Evolutionary conservation across 2,888 invertebrate species (phyloP).

Genomic region (Villa cingulata): DNA sequence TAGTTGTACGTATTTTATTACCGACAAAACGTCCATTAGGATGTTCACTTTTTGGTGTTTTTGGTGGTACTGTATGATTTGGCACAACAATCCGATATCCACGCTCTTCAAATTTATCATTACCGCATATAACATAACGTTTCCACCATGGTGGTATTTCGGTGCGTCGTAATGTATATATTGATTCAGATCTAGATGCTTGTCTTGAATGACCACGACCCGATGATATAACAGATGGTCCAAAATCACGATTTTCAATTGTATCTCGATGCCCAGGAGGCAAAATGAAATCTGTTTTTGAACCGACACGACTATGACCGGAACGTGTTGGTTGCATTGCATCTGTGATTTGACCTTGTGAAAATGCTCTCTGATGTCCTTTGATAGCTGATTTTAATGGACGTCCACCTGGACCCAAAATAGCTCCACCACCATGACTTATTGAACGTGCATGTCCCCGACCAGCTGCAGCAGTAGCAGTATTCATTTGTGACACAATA

Average conservation of each 20-base stretch:
- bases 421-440: slow-evolving; percentile 65
- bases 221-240: slow-evolving; percentile 35
- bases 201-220: slow-evolving; percentile 66
- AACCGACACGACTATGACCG: slow-evolving; percentile 68
- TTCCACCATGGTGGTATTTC: slow-evolving; percentile 61
- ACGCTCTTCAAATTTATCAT: slow-evolving; percentile 51
- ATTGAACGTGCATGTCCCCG: slow-evolving; percentile 65
- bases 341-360: slow-evolving; percentile 74
- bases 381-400: slow-evolving; percentile 60
- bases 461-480: no score
- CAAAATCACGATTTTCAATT: slow-evolving; percentile 48
- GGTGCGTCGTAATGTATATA: slow-evolving; percentile 69
- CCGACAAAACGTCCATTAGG: slow-evolving; percentile 70
- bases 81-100: slow-evolving; percentile 63
- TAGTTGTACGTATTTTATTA: slow-evolving; percentile 85
- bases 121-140: slow-evolving; percentile 47
- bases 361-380: slow-evolving; percentile 72
- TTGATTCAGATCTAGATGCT: slow-evolving; percentile 77
- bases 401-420: slow-evolving; percentile 40
- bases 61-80: slow-evolving; percentile 71
- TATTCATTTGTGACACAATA: background rate
- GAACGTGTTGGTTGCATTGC: slow-evolving; percentile 36
- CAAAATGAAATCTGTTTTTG: slow-evolving; percentile 78
- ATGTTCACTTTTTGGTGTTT: slow-evolving; percentile 64
- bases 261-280: slow-evolving; percentile 74